These are phyloP conservation scores for Ardeotis arabs DNA, from an alignment of 2,113 vertebrate genomes.

Conservation along the genomic window DNA sequence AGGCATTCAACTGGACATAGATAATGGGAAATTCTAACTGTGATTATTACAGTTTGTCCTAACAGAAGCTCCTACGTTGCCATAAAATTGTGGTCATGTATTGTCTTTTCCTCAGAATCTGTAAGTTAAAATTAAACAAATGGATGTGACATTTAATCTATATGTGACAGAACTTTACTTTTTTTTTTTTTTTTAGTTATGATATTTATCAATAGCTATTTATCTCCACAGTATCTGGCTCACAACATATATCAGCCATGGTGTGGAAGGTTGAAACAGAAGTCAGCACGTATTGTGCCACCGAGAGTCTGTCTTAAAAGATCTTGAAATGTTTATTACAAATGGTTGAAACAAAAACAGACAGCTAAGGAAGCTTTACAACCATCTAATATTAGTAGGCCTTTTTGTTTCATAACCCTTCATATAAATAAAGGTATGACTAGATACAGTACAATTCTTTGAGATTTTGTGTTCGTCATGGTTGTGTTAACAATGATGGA, in stretches of 20 bases:
- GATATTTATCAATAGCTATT: too few relatives aligned
- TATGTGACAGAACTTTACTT: fast-evolving
- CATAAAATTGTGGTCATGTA: not conserved
- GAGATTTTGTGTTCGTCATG: not conserved
- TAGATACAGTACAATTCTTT: not conserved
- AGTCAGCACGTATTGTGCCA: too few relatives aligned
- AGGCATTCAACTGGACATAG: not conserved
- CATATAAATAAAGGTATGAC: not conserved
- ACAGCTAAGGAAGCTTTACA: not conserved
- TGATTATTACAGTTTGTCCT: not conserved
- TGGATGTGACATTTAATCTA: not conserved
- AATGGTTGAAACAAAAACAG: too few relatives aligned
- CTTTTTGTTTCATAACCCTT: not conserved
- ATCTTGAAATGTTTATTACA: too few relatives aligned
- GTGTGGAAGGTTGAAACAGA: too few relatives aligned
- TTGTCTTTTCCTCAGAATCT: not conserved
- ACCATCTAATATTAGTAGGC: not conserved
- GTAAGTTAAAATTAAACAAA: not conserved
- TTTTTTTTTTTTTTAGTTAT: not conserved
- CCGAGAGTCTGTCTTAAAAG: too few relatives aligned
- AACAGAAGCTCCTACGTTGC: not conserved
- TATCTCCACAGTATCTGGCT: too few relatives aligned
- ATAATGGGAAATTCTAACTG: not conserved
- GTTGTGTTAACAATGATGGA: not conserved
- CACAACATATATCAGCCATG: too few relatives aligned